Base-by-base conservation (phyloP, 2,113 vertebrate genomes). In the Podiceps cristatus region DNA sequence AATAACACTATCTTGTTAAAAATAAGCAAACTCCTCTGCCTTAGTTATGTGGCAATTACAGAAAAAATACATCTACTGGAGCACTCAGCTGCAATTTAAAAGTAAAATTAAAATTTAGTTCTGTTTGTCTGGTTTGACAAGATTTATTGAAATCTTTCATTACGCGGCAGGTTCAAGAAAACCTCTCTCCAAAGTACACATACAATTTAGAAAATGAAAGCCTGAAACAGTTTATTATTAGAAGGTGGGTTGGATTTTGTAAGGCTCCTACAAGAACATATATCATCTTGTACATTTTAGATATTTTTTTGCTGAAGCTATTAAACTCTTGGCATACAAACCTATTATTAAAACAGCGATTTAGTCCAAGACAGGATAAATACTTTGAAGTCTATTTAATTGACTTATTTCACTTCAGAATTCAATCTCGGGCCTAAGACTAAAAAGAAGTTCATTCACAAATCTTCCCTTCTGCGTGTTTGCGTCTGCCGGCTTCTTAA, bases 191-290 rank as follows among this genome's bases (percentile, higher is more conserved):
- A 82, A 91, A 96, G 95, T 16, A 87, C 92, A 93, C 84, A 40
- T 37, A 33, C 90, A 75, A 85, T 96, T 96, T 91, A 91, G 93
- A 45, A 96, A 93, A 96, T 93, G 93, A 96, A 91, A 93, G 96
- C 93, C 81, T 91, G 84, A 33, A 80, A 66, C 64, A 63, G 95
- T 81, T 87, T 95, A 78, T 96, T 95, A 93, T 93, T 91, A 81
- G 96, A 80, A 92, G 91, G 80, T 72, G 87, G 95, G 87, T 40
- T 91, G 93, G 86, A 13, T 52, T 84, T 60, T 86, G 89, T 17
- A 22, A 60, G 86, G 76, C 89, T 96, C 60, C 80, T 93, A 11
- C 88, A 50, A 11, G 5, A 28, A 47, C 76, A 23, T n/a, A 7
- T 13, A 37, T 84, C 89, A 42, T 74, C 82, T 42, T 11, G 58